phyloP scores from a whole-genome alignment of 2,888 invertebrate genomes.

The Mesochorus sp. region DNA sequence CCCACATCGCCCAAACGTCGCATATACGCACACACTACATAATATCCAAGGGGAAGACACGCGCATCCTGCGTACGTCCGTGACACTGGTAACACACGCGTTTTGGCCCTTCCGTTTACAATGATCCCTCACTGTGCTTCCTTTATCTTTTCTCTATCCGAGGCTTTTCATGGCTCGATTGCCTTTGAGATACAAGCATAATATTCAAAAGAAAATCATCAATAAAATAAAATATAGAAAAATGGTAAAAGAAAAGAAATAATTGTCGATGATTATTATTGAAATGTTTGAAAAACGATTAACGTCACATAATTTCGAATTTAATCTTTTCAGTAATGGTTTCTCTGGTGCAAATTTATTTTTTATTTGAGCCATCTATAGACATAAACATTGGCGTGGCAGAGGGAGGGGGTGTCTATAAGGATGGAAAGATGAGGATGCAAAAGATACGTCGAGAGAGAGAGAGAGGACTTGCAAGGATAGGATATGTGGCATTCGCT shows the following conservation, averaged over 20 bases:
- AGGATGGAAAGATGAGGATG: not conserved
- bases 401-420: too few relatives aligned
- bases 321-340: too few relatives aligned
- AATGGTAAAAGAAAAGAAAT: too few relatives aligned
- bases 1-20: conserved; percentile 15
- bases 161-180: too few relatives aligned
- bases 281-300: too few relatives aligned
- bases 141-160: conserved; percentile 32
- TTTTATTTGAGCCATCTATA: too few relatives aligned
- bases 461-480: conserved; percentile 23
- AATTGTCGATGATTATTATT: too few relatives aligned
- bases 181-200: too few relatives aligned
- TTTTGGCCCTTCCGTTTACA: conserved; percentile 57
- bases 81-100: conserved; percentile 74
- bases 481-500: conserved; percentile 47
- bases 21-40: conserved; percentile 2
- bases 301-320: too few relatives aligned
- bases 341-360: not conserved
- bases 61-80: conserved; percentile 80
- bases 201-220: not conserved
- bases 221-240: not conserved
- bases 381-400: too few relatives aligned
- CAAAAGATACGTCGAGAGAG: conserved; percentile 3
- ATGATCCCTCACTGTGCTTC: conserved; percentile 22
- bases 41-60: conserved; percentile 76